Conservation (phyloP, 2,888 invertebrate species). For the Cerastoderma edule region DNA sequence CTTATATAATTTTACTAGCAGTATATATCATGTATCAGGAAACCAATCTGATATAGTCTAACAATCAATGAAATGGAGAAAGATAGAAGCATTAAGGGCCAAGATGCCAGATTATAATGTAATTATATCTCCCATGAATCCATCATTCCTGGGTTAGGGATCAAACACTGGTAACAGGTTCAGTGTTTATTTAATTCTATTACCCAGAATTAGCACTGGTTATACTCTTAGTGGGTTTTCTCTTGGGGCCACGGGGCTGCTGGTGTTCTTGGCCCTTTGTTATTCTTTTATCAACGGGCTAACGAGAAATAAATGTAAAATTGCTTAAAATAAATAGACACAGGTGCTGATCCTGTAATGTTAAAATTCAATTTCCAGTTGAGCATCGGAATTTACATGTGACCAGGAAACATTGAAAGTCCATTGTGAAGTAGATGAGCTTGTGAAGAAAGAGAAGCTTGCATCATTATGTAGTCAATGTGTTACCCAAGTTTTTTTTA, state of each 20-base stretch:
- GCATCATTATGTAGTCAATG: no score
- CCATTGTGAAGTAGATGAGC: no score
- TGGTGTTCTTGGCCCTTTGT: conserved; percentile 33
- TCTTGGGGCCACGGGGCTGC: conserved; percentile 7
- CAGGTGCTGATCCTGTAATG: conserved; percentile 41
- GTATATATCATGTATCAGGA: no score
- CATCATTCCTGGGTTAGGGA: conserved; percentile 12
- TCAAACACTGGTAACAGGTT: conserved; percentile 17
- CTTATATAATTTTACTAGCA: no score
- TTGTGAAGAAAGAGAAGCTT: no score
- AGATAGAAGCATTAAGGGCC: no score
- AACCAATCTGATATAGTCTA: no score
- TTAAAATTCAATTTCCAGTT: no score
- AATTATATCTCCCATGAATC: not conserved
- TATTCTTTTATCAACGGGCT: conserved; percentile 27
- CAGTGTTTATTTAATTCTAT: conserved; percentile 31
- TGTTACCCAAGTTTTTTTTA: no score
- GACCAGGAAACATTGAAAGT: no score
- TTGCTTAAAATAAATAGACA: conserved; percentile 54
- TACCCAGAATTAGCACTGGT: conserved; percentile 17
- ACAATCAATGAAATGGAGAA: no score
- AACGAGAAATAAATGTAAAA: conserved; percentile 53
- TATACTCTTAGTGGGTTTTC: conserved; percentile 6
- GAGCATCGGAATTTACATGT: no score
- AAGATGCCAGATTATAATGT: conserved; percentile 1